These are phyloP conservation scores for Henricia sp. DNA, from an alignment of 53 echinoderm and acorn worm species.

Conservation along the genomic window DNA sequence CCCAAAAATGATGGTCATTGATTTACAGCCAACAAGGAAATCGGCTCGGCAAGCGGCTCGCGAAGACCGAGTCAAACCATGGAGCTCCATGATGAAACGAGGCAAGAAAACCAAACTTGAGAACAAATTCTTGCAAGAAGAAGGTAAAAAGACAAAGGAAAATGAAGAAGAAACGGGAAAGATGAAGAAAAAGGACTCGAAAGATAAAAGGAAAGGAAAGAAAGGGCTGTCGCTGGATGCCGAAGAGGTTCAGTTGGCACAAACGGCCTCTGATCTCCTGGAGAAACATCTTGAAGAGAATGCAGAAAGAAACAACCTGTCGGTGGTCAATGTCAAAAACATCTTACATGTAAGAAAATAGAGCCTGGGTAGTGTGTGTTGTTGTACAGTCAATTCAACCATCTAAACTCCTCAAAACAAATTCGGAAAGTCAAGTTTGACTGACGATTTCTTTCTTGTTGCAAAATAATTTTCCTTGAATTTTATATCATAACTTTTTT, in stretches of 20 bases:
- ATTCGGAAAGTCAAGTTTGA: no score
- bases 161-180: slow-evolving; percentile 3
- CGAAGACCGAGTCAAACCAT: slow-evolving; percentile 37
- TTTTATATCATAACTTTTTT: no score
- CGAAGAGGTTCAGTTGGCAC: slow-evolving; percentile 44
- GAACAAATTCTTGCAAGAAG: slow-evolving; percentile 3
- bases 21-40: slow-evolving; percentile 49
- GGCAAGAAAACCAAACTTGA: slow-evolving; percentile 19
- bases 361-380: no score
- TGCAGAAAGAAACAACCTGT: slow-evolving; percentile 89
- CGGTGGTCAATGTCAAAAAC: slow-evolving; percentile 93
- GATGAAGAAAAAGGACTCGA: slow-evolving; percentile 21
- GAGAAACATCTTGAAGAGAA: slow-evolving; percentile 89
- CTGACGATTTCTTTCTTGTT: no score
- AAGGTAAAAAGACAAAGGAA: background rate
- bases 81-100: slow-evolving; percentile 64
- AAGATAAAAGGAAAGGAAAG: slow-evolving; percentile 16
- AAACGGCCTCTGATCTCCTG: slow-evolving; percentile 58
- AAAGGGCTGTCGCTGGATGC: slow-evolving; percentile 41
- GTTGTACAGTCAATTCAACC: no score
- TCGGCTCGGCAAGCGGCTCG: slow-evolving; percentile 48
- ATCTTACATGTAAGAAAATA: slow-evolving; percentile 96
- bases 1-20: slow-evolving; percentile 41
- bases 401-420: no score
- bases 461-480: no score